phyloP scores from a whole-genome alignment of 2,113 vertebrate species.

The Podarcis cretensis region DNA sequence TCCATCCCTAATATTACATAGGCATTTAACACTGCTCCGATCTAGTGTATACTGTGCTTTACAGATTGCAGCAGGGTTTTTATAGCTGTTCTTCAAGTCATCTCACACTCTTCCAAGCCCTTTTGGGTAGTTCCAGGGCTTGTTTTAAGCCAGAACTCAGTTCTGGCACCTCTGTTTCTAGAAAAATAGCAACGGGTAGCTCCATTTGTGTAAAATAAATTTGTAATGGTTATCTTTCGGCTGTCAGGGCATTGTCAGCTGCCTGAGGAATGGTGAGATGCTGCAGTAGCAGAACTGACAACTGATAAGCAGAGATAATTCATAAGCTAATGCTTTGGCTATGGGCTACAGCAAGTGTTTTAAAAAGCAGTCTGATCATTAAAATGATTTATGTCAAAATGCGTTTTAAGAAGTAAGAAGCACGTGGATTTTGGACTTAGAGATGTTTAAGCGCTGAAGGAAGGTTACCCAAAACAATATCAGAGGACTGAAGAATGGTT shows the following conservation, averaged over 20 bases:
- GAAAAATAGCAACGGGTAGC: neutral
- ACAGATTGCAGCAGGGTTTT: neutral
- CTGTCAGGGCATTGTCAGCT: conserved; percentile 4
- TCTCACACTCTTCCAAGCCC: conserved; percentile 16
- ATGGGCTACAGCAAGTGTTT: neutral
- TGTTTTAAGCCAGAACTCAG: too few species aligned
- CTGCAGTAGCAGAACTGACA: neutral
- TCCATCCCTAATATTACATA: too few species aligned
- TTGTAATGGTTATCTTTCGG: neutral
- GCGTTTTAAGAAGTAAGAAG: neutral
- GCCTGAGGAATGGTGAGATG: neutral
- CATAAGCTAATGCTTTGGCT: neutral
- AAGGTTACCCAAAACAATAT: neutral
- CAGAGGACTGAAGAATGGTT: neutral
- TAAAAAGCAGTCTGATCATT: neutral
- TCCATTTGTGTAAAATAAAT: conserved; percentile 13
- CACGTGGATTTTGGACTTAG: neutral
- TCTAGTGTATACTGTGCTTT: neutral
- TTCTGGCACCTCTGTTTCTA: too few species aligned
- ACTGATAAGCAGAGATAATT: conserved; percentile 12
- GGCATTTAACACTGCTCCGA: neutral
- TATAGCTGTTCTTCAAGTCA: neutral
- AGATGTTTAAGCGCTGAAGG: neutral
- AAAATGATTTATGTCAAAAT: neutral
- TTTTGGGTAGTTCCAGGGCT: conserved; percentile 6